Conservation (phyloP, 2,113 vertebrate species). For the Lethenteron reissneri region DNA sequence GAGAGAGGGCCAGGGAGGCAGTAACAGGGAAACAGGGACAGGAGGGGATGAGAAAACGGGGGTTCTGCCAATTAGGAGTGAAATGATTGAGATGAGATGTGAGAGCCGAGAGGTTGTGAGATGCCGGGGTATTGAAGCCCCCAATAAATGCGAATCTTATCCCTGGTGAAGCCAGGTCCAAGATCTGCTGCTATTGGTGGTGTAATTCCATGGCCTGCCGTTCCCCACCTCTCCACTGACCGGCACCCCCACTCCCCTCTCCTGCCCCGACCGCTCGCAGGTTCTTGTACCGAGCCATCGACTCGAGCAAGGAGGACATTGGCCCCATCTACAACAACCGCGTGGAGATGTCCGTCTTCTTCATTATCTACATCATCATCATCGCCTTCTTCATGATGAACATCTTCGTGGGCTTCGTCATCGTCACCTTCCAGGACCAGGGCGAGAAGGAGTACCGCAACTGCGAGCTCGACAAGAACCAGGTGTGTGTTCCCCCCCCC, state of each 20-base stretch:
- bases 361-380: constrained; percentile 5
- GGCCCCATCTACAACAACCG: constrained; percentile 5
- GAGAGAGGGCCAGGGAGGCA: no score
- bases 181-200: no score
- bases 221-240: no score
- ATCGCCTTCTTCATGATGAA: constrained; percentile 6
- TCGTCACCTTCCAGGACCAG: constrained; percentile 4
- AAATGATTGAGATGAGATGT: no score
- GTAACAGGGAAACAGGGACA: no score
- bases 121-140: no score
- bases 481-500: neutral
- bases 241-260: neutral
- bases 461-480: constrained; percentile 5
- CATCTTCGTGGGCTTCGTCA: constrained; percentile 4
- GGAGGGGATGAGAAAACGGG: no score
- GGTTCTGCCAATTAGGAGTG: no score
- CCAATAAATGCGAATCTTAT: no score
- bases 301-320: neutral
- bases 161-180: no score
- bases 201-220: no score
- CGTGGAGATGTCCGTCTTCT: neutral
- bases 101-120: no score
- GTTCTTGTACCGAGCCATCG: constrained; percentile 4
- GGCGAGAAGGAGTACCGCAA: constrained; percentile 2
- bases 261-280: neutral